A percentile compares a stretch with the other conserved stretches of the same genome.
Conservation (phyloP, 2,888 invertebrate species). For the Prosopocoilus inquinatus region DNA sequence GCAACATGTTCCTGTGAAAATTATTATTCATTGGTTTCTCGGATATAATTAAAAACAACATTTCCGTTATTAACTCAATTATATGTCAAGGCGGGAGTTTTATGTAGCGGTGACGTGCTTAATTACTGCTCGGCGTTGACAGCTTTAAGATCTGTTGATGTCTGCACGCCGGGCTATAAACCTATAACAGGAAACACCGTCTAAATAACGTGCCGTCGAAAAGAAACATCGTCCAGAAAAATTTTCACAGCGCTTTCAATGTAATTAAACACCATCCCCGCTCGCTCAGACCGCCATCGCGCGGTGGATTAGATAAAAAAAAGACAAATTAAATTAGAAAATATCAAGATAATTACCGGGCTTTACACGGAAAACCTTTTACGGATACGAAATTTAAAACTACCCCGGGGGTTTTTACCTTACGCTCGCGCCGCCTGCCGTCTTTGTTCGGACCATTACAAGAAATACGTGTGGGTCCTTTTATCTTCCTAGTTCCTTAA, state of each 20-base stretch:
- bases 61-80: background rate
- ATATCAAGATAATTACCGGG: constrained; percentile 4
- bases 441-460: too few relatives aligned
- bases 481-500: too few relatives aligned
- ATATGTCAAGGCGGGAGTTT: background rate
- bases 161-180: background rate
- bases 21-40: too few relatives aligned
- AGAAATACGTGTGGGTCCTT: too few relatives aligned
- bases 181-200: background rate
- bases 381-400: constrained; percentile 3
- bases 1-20: too few relatives aligned
- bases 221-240: background rate
- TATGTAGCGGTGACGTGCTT: background rate
- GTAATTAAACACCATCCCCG: background rate
- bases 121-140: background rate
- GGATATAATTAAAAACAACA: background rate
- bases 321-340: constrained; percentile 4
- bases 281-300: background rate
- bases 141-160: background rate
- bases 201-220: background rate
- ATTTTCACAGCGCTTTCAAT: background rate
- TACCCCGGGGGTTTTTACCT: background rate
- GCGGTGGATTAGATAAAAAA: background rate
- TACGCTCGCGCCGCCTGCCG: too few relatives aligned
- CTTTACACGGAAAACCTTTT: constrained; percentile 7